Evolutionary conservation across 2,113 vertebrate genomes (phyloP), one percentile per base, ranked within the genome.

Genomic region (Myiozetetes cayanensis): DNA sequence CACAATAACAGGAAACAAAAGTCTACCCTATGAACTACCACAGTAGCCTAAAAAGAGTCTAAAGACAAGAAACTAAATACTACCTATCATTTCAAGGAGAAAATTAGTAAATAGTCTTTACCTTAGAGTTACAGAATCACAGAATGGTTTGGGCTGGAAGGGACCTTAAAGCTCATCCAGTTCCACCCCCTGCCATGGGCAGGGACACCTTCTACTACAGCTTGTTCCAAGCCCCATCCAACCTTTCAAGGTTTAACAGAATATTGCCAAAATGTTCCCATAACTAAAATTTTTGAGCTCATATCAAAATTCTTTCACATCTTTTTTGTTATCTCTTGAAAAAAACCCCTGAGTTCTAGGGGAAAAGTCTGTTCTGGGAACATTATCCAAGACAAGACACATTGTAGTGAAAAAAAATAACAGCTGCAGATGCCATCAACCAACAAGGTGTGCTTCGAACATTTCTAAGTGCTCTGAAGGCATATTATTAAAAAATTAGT

Each of bases 341-440:
- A 74, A 58, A 92, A 81, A 22, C 8, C 23, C 15, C 35, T 68
- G 59, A 77, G 37, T 63, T 87, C 56, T 79, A 31, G 37, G 70
- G 89, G 80, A 96, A 95, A 95, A 90, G 28, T 85, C 56, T 87
- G 63, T 75, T 93, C 84, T 66, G 58, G 72, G 46, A 96, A 72
- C 5, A 25, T 95, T 89, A 79, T 46, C 50, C 67, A 87, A 65
- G 20, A n/a, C 35, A 91, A 94, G 71, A 71, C 44, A 90, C 14
- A 50, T n/a, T 85, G 67, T 12, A 87, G 72, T 49, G 33, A 66
- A 71, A 83, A 74, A 59, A 59, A 87, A n/a, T 14, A 85, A 41
- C 65, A 91, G 62, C 91, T 78, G 66, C 75, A 91, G 85, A 87
- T 73, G 23, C 50, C 56, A 74, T 63, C 56, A 80, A 56, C 18